phyloP scores from a whole-genome alignment of 2,888 invertebrate species.

The Phengaris alcon region DNA sequence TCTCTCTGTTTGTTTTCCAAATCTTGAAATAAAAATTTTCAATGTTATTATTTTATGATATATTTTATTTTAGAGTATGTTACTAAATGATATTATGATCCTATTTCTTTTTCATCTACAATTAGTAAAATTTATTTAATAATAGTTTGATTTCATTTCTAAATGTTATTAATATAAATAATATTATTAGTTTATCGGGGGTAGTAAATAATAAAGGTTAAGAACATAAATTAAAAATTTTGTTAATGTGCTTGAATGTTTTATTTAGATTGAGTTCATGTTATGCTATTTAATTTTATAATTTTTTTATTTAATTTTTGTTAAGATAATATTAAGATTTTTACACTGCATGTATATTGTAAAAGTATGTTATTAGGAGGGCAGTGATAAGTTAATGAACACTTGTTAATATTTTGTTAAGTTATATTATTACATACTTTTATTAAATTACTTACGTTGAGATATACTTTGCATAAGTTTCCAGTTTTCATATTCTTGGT shows the following conservation, averaged over 20 bases:
- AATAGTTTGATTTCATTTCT: neutral
- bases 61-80: no score
- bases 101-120: no score
- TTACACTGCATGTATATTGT: neutral
- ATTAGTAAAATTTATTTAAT: no score
- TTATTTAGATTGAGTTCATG: neutral
- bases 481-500: conserved; percentile 5
- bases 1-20: neutral
- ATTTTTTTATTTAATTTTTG: neutral
- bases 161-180: neutral
- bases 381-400: conserved; percentile 16
- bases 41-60: neutral
- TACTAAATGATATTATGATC: no score
- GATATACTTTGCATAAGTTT: conserved; percentile 19
- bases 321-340: neutral
- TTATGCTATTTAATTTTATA: neutral
- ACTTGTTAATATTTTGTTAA: conserved; percentile 9
- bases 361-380: neutral
- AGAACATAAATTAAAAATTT: neutral
- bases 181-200: neutral
- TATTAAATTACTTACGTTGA: conserved; percentile 3
- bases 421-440: neutral
- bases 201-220: neutral
- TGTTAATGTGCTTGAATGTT: neutral
- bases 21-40: conserved; percentile 10